Evolutionary conservation across 2,888 invertebrate genomes (phyloP).

Genomic region (Melanostoma mellinum): DNA sequence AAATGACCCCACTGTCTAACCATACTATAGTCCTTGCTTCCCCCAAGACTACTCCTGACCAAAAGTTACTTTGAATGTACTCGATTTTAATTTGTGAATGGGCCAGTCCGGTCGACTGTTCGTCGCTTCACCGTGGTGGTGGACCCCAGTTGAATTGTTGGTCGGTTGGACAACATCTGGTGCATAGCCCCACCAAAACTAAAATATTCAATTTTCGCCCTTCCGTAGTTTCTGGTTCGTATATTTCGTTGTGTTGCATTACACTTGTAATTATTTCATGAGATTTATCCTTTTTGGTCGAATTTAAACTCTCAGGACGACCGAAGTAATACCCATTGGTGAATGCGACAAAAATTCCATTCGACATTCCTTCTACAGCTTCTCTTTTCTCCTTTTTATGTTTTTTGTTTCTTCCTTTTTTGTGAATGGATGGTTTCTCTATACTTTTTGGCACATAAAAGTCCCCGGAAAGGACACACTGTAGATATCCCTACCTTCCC

Average conservation of each 20-base stretch:
- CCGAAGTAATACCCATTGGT: constrained; percentile 75
- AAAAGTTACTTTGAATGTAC: constrained; percentile 58
- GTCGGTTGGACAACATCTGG: constrained; percentile 43
- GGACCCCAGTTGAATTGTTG: background rate
- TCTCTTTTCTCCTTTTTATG: constrained; percentile 9
- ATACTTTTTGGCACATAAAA: constrained; percentile 51
- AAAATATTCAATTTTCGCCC: constrained; percentile 70
- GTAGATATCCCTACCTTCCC: constrained; percentile 5
- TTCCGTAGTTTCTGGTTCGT: constrained; percentile 35
- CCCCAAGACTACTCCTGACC: constrained; percentile 33
- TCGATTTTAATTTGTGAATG: constrained; percentile 44
- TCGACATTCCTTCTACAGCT: constrained; percentile 74
- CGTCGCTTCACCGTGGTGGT: constrained; percentile 2
- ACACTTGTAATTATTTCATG: constrained; percentile 82
- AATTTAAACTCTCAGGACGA: constrained; percentile 56
- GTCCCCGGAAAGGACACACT: constrained; percentile 47
- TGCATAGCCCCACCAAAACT: constrained; percentile 55
- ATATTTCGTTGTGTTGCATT: constrained; percentile 72
- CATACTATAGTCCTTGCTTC: constrained; percentile 40
- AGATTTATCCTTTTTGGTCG: constrained; percentile 79
- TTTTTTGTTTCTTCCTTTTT: constrained; percentile 18
- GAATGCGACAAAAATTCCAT: constrained; percentile 82
- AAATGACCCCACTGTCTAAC: constrained; percentile 22
- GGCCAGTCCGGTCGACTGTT: constrained; percentile 9
- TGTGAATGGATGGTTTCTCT: constrained; percentile 15